Conservation (phyloP, 2,888 invertebrate genomes). For the Eupithecia abbreviata region DNA sequence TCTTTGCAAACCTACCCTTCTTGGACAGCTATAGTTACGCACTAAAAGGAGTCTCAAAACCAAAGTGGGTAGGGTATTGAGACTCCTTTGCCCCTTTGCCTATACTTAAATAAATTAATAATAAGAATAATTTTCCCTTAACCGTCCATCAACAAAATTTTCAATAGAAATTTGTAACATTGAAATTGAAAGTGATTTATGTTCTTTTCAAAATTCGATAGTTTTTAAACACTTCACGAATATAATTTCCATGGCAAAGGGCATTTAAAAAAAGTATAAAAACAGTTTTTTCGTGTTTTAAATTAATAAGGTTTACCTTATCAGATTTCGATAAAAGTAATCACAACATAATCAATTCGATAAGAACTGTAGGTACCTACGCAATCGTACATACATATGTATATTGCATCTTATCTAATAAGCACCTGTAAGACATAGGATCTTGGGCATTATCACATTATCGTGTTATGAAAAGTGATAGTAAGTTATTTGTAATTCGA, state of each 20-base stretch:
- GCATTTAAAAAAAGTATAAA: background rate
- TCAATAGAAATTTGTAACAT: background rate
- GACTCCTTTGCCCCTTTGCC: too few relatives aligned
- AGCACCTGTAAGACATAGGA: constrained; percentile 19
- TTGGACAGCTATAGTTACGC: background rate
- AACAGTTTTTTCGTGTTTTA: constrained; percentile 44
- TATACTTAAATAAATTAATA: too few relatives aligned
- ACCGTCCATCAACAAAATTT: background rate
- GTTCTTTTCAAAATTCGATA: background rate
- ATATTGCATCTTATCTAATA: constrained; percentile 28
- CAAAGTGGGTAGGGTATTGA: too few relatives aligned
- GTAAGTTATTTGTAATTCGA: background rate
- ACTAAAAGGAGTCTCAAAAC: background rate
- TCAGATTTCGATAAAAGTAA: constrained; percentile 11
- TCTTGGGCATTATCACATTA: constrained; percentile 12
- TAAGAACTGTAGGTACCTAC: constrained; percentile 2
- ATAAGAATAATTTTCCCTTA: too few relatives aligned
- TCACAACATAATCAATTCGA: constrained; percentile 14
- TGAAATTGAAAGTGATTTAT: background rate
- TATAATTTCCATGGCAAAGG: background rate
- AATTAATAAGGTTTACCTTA: background rate
- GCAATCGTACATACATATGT: constrained; percentile 21
- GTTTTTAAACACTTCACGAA: background rate
- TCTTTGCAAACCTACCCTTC: background rate
- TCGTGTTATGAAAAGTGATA: constrained; percentile 20